Evolutionary conservation across 2,797 vertebrate genomes (phyloP).

Genomic region (Halcyon smyrnensis): DNA sequence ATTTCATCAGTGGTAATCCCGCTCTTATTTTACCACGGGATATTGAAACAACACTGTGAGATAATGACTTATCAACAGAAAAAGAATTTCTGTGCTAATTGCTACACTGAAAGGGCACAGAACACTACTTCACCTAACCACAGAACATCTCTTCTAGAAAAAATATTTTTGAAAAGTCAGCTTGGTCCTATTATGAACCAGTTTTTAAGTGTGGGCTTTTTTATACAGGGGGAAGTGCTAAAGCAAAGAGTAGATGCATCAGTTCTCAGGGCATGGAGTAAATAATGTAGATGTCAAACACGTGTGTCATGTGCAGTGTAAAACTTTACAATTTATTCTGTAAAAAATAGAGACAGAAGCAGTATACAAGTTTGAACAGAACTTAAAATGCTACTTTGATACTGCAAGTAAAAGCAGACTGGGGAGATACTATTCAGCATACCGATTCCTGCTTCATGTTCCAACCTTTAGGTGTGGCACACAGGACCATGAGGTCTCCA

Average conservation of each 20-base stretch:
- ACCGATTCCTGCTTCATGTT: not conserved
- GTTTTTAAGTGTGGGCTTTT: not conserved
- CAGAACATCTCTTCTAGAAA: not conserved
- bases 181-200: not conserved
- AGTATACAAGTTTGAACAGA: not conserved
- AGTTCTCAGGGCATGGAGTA: not conserved
- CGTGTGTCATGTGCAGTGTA: not conserved
- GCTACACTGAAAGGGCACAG: not conserved
- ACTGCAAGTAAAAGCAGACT: not conserved
- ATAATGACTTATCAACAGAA: not conserved
- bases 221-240: not conserved
- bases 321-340: not conserved
- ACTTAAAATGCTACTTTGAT: not conserved
- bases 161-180: not conserved
- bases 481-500: fast-evolving
- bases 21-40: not conserved
- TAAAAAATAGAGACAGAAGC: not conserved
- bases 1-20: not conserved
- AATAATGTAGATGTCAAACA: not conserved
- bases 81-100: not conserved
- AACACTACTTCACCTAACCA: not conserved
- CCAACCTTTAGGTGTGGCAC: not conserved
- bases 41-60: not conserved
- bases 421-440: not conserved
- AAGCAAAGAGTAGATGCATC: not conserved